Evolutionary conservation across 2,113 vertebrate genomes (phyloP).

Genomic region (Pterocles gutturalis): DNA sequence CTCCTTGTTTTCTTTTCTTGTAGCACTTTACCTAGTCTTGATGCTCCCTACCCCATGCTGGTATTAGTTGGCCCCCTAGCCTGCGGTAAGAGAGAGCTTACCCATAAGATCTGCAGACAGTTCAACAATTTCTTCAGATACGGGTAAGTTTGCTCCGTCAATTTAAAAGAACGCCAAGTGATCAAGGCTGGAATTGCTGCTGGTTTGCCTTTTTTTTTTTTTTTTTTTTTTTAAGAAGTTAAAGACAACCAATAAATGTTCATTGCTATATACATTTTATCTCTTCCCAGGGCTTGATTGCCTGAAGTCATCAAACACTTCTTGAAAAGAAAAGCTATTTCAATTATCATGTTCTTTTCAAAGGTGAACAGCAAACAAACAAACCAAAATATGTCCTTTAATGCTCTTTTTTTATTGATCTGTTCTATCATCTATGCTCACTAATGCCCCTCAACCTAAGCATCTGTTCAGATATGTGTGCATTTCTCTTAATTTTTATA

Average conservation of each 20-base stretch:
- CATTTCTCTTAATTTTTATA: not conserved
- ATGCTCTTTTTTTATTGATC: not conserved
- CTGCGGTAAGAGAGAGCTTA: slow-evolving; percentile 88
- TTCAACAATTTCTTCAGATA: slow-evolving; percentile 87
- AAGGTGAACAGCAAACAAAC: not conserved
- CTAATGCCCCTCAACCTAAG: not conserved
- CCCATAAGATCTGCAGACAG: slow-evolving; percentile 87
- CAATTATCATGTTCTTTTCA: not conserved
- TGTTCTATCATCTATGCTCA: not conserved
- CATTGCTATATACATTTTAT: not conserved
- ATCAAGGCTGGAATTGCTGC: not conserved
- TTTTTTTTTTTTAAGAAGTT: not conserved
- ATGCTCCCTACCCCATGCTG: slow-evolving; percentile 89
- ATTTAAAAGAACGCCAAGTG: not conserved
- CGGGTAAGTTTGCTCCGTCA: slow-evolving; percentile 77
- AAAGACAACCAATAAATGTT: not conserved
- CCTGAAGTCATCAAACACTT: not conserved
- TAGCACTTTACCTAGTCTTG: slow-evolving; percentile 84
- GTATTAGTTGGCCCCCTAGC: slow-evolving; percentile 87
- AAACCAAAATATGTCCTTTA: not conserved
- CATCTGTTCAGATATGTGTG: not conserved
- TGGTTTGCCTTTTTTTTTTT: not conserved
- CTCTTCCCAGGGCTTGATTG: not conserved
- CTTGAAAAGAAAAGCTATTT: not conserved
- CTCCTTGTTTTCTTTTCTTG: not conserved